Base-by-base conservation (phyloP, 2,888 invertebrate species). In the Platypus cylindrus region DNA sequence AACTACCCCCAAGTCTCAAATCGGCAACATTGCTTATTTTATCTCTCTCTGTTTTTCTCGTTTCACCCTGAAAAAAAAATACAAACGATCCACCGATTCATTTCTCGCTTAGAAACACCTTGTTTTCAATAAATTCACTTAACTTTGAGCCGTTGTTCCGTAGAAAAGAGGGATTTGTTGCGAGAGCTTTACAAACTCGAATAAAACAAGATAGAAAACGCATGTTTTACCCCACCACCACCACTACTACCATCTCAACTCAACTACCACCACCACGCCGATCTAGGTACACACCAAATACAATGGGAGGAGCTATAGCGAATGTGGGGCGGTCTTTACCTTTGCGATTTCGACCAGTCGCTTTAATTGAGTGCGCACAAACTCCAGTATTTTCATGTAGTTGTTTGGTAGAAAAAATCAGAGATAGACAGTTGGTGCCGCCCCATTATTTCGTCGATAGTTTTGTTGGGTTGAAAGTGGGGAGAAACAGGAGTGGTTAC, bases 111-210 rank as follows among this genome's bases (percentile, higher is more conserved):
- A 35, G 60, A 58, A 63, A 63, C 63, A 63, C 62, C 61, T 60
- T 63, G 63, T 63, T 62, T 60, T 62, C 61, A 62, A 63, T 63
- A 63, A 63, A 63, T 62, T 62, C 62, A 56, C 60, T 62, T 62
- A 62, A 50, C 48, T 41, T 20, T 45, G 54, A 55, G 60, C 60
- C 61, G 59, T 60, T 60, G 61, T 60, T 58, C 58, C 56, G 52
- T 49, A 54, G 56, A 30, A 38, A 55, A 58, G 61, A 58, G 59
- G 62, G 61, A 62, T 63, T 62, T 62, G 62, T 62, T 30, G 39
- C 50, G 54, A n/a, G n/a, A 59, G 61, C 59, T 62, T 59, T 56
- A 54, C 52, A 57, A 59, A 59, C 56, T 59, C 56, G 61, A n/a
- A 62, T 62, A 62, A 34, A 62, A 62, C 62, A 62, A 60, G 59